Conservation (phyloP, 2,113 vertebrate genomes). For the Amphiprion percula region DNA sequence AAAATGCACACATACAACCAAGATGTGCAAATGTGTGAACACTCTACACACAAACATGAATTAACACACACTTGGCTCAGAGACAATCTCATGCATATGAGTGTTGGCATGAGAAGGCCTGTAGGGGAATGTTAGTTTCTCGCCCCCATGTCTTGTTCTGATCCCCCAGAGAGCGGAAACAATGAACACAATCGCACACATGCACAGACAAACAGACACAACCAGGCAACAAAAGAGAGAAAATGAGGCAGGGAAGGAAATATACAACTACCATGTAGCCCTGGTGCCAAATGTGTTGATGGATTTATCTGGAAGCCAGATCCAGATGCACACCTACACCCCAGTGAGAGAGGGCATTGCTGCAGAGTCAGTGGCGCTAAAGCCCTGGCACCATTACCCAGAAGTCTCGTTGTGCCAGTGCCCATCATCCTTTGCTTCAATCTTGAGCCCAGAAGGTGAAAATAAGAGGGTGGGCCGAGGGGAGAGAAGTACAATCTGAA, state of each 20-base stretch:
- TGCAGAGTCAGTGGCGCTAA: constrained; percentile 16
- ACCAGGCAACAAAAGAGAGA: neutral
- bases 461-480: neutral
- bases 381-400: constrained; percentile 34
- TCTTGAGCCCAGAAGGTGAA: constrained; percentile 25
- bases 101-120: constrained; percentile 35
- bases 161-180: constrained; percentile 40
- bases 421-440: constrained; percentile 36
- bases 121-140: constrained; percentile 46
- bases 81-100: constrained; percentile 50
- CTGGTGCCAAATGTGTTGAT: constrained; percentile 51
- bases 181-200: constrained; percentile 12
- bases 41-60: neutral
- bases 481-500: neutral
- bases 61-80: constrained; percentile 29
- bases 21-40: neutral
- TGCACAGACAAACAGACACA: constrained; percentile 15
- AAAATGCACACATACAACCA: too few relatives aligned
- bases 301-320: constrained; percentile 34
- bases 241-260: neutral
- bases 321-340: neutral
- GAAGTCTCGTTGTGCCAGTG: constrained; percentile 32
- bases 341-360: neutral
- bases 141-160: constrained; percentile 43
- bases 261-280: constrained; percentile 23